Evolutionary conservation across 2,888 invertebrate species (phyloP), one percentile per base, ranked within the genome.

Genomic region (Petrolisthes cinctipes): DNA sequence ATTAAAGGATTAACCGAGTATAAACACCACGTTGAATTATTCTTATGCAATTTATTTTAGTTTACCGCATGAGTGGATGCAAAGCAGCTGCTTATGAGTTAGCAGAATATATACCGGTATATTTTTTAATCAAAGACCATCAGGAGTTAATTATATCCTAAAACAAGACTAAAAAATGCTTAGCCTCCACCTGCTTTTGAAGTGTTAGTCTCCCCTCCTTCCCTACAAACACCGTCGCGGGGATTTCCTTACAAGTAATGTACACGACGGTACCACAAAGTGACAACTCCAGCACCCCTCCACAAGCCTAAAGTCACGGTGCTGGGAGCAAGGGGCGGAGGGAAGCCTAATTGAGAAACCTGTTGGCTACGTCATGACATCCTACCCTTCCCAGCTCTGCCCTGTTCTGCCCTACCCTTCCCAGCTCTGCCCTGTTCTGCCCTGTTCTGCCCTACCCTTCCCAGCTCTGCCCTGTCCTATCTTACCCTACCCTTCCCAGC

Each of bases 241-340:
- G 37, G 37, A 37, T 37, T 37, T 37, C 37, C 37, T 37, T 37
- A 37, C 37, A 37, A 37, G 37, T 37, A 37, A 37, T 37, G 37
- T 37, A 37, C 37, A 37, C 37, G 37, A 37, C 37, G 37, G 37
- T 37, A 37, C 37, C 37, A 37, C 37, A 37, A 37, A 37, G 37
- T 37, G 37, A 37, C 37, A 37, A 37, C 37, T 37, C 37, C 37
- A 37, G 37, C 37, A 37, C 37, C 81, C 61, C 14, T 11, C 51
- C 20, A 56, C 73, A 83, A 75, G 83, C 83, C 83, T 83, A 83
- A 82, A n/a, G 82, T 54, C 73, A 83, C 75, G 83, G 54, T 73
- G 73, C 53, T 53, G 66, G 82, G 37, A 37, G 37, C 37, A 37
- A 37, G 37, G 37, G 37, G 11, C 73, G n/a, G 54, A 53, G 37